Evolutionary conservation across 2,113 vertebrate genomes (phyloP), one percentile per base, ranked within the genome.

Genomic region (Eretmochelys imbricata): DNA sequence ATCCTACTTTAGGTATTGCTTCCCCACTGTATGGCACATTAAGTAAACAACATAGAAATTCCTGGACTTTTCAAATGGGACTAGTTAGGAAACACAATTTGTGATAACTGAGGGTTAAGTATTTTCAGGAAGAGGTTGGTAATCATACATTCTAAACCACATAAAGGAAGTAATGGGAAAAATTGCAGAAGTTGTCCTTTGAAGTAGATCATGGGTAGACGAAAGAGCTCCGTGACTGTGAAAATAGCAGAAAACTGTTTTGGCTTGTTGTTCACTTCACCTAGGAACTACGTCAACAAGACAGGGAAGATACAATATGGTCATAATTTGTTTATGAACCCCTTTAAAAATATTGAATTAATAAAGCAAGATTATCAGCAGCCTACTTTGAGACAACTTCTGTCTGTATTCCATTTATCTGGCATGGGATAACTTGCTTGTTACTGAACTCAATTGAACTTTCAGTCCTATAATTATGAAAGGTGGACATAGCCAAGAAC

Each of bases 331-430:
- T 84, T 46, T 84, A 92, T 88, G 22, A 53, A 51, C 8, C 8
- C 62, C 62, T 20, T n/a, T 19, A 27, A 3, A 16, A 57, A 69
- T 65, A 53, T 81, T 53, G 2, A 95, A 3, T 13, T 54, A 84
- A 91, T 53, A 91, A 89, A 85, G 80, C 42, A 57, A 87, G 13
- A 24, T 80, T 12, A 86, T 7, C 46, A 84, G 80, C n/a, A 78
- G 17, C 49, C 3, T 59, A 1, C 3, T 80, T 86, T 62, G 53
- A 94, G 50, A 65, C 3, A 92, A 50, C 31, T 46, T 10, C 82
- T 88, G n/a, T 84, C 65, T 87, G 49, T 86, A 17, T 82, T 69
- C 51, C 48, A 46, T 82, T 94, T 90, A 94, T 93, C 42, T 96
- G 72, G 82, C 85, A 76, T 84, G 4, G 38, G 72, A 48, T 4